phyloP scores from a whole-genome alignment of 2,888 invertebrate genomes.

The Drosophila diplacantha region DNA sequence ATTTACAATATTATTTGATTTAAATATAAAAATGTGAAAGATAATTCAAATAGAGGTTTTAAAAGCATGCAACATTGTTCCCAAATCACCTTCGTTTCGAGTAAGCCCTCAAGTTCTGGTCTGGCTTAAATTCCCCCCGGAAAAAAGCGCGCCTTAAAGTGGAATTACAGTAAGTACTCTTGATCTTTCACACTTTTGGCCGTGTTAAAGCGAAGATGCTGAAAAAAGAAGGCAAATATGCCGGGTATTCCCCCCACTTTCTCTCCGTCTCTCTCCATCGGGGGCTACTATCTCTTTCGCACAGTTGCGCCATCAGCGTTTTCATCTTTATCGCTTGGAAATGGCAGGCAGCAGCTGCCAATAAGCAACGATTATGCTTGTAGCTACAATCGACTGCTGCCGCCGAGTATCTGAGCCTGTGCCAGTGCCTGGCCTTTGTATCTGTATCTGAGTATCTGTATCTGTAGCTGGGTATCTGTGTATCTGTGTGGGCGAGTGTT shows the following conservation, averaged over 20 bases:
- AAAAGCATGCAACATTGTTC: no score
- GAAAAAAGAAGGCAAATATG: slow-evolving; percentile 7
- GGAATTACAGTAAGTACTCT: slow-evolving; percentile 21
- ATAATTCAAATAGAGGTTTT: no score
- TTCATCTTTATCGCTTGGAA: slow-evolving; percentile 56
- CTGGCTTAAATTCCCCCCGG: not conserved
- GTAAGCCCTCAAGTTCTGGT: not conserved
- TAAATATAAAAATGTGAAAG: no score
- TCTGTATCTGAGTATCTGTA: slow-evolving; percentile 20
- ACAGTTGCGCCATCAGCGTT: slow-evolving; percentile 62
- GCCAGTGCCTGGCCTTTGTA: slow-evolving; percentile 10
- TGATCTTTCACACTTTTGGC: slow-evolving; percentile 24
- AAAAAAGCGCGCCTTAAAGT: slow-evolving; percentile 1
- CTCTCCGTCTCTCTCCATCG: not conserved
- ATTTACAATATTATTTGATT: no score
- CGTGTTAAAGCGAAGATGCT: slow-evolving; percentile 22
- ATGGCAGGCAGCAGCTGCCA: slow-evolving; percentile 61
- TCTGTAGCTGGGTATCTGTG: slow-evolving; percentile 2
- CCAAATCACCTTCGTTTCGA: no score
- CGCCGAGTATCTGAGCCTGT: slow-evolving; percentile 12
- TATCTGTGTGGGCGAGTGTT: slow-evolving; percentile 17
- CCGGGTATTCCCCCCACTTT: not conserved
- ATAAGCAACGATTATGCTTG: slow-evolving; percentile 72
- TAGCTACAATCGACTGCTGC: slow-evolving; percentile 63
- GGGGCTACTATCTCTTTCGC: slow-evolving; percentile 18